These are phyloP conservation scores for Lacerta viridis DNA, from an alignment of 2,797 vertebrate species.

Conservation along the genomic window DNA sequence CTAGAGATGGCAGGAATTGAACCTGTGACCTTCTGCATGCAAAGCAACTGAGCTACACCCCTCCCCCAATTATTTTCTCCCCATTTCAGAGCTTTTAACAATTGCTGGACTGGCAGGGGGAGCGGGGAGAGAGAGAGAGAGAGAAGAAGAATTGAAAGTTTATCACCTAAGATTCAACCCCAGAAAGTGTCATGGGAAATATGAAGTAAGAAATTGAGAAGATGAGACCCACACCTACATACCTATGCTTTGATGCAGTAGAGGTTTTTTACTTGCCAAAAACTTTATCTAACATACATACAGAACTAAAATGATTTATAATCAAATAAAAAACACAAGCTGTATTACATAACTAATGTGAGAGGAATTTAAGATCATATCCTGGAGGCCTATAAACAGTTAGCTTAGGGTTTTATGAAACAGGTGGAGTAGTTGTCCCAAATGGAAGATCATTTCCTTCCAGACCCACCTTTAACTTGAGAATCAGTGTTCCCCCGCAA, in stretches of 20 bases:
- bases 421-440: conserved; percentile 19
- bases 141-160: neutral
- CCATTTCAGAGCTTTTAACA: conserved; percentile 26
- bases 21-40: no score
- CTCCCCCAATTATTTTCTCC: neutral
- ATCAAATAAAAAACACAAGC: conserved; percentile 31
- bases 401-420: conserved; percentile 35
- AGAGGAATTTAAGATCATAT: conserved; percentile 35
- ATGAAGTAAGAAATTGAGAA: conserved; percentile 24
- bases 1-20: no score
- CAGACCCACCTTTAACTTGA: conserved; percentile 17
- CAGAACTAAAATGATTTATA: conserved; percentile 21
- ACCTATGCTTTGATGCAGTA: conserved; percentile 9
- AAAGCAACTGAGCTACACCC: no score
- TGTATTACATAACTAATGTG: conserved; percentile 22
- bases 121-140: neutral
- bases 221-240: conserved; percentile 27
- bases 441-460: conserved; percentile 31
- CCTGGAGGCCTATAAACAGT: conserved; percentile 9
- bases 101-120: neutral
- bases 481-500: neutral
- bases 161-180: conserved; percentile 18
- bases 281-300: conserved; percentile 27
- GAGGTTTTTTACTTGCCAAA: neutral
- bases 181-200: conserved; percentile 30